Evolutionary conservation across 1,140 invertebrate genomes (phyloP).

Genomic region (Leucophenga varia): DNA sequence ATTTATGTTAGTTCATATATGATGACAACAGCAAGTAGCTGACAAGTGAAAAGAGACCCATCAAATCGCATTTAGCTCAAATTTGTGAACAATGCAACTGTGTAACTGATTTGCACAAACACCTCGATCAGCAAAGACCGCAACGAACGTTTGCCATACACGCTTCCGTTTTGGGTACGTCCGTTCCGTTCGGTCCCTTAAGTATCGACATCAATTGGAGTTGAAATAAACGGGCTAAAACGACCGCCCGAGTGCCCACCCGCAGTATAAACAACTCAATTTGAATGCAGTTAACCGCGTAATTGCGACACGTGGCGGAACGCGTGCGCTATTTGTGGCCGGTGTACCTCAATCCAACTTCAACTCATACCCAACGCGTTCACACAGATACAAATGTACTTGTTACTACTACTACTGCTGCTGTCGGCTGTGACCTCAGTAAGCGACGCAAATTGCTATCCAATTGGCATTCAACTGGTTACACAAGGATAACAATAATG

Average conservation of each 20-base stretch:
- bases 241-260: constrained; percentile 31
- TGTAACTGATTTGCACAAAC: constrained; percentile 39
- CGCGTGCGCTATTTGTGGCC: constrained; percentile 47
- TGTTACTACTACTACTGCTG: no score
- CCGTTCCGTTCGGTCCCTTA: background rate
- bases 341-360: constrained; percentile 15
- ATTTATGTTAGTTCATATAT: no score
- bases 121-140: constrained; percentile 1
- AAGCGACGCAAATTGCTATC: constrained; percentile 50
- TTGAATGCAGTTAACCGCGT: constrained; percentile 56
- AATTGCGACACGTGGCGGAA: constrained; percentile 50
- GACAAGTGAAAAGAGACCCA: no score
- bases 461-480: constrained; percentile 55
- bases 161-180: background rate
- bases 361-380: background rate
- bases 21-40: no score
- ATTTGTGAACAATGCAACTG: constrained; percentile 43
- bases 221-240: constrained; percentile 9
- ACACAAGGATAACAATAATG: constrained; percentile 14
- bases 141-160: no score
- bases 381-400: no score
- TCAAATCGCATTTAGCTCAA: no score
- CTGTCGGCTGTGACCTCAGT: constrained; percentile 11
- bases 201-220: constrained; percentile 2
- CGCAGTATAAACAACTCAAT: constrained; percentile 55